Evolutionary conservation across 2,797 vertebrate species (phyloP).

Genomic region (Sebastiscus tertius): DNA sequence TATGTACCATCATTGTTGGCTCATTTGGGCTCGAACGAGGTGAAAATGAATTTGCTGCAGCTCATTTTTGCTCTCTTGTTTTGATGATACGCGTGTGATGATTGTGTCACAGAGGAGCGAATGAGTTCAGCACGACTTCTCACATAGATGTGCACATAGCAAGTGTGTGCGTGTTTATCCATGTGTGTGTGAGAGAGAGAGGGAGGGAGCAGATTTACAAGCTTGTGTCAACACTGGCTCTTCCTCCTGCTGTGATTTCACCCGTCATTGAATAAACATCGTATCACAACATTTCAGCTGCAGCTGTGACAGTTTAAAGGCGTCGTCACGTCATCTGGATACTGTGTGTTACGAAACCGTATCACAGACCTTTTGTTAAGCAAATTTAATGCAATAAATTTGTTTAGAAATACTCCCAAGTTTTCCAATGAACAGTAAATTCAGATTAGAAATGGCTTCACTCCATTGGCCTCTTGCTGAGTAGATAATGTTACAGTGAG

Average conservation of each 20-base stretch:
- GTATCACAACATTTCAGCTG: constrained; percentile 30
- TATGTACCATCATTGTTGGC: neutral
- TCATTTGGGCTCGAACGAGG: neutral
- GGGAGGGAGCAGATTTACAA: constrained; percentile 6
- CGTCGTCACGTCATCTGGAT: constrained; percentile 2
- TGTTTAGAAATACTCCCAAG: neutral
- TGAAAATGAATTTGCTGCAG: neutral
- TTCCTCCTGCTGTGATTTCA: constrained; percentile 22
- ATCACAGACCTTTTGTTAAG: neutral
- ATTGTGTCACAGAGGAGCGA: constrained; percentile 29
- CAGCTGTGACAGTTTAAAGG: constrained; percentile 32
- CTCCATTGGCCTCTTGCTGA: neutral
- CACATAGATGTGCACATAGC: neutral
- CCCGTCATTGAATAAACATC: constrained; percentile 29
- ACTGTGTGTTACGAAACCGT: neutral
- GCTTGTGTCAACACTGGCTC: constrained; percentile 20
- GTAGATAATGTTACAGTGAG: neutral
- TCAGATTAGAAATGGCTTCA: neutral
- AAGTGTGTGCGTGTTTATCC: neutral
- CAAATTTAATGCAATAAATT: neutral
- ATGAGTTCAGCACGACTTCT: constrained; percentile 22
- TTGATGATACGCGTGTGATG: neutral
- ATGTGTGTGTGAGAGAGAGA: neutral
- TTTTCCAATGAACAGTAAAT: neutral
- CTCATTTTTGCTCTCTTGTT: constrained; percentile 10